Evolutionary conservation across 2,113 vertebrate genomes (phyloP), one percentile per base, ranked within the genome.

Genomic region (Motacilla tschutschensis): DNA sequence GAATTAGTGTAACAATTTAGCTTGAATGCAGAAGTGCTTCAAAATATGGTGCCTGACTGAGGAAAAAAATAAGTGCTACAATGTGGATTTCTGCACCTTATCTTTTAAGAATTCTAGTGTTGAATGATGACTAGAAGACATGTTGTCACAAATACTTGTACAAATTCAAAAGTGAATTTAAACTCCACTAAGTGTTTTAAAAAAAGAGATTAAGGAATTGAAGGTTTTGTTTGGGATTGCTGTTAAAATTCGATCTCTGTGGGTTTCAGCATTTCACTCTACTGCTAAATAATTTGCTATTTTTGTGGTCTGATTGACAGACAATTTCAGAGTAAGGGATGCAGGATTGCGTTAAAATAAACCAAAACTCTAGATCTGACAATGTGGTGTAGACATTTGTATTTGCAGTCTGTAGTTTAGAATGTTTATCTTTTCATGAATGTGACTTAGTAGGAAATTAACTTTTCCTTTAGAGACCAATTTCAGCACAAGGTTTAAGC

Each of bases 401-500:
- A 43, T 66, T 47, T 75, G 31, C 24, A 59, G 9, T 48, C 31
- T 76, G 13, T 28, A 79, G 35, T 78, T 83, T 60, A 72, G 22
- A 33, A 24, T 70, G 40, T 70, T 91, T 85, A 87, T 88, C 46
- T 77, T 90, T 82, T 63, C 31, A 41, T 59, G 84, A 82, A 70
- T 59, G 35, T 79, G 64, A 66, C 55, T 91, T 76, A 83, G 69
- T 83, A 92, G 55, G 60, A 88, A 92, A 90, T 86, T 83, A 89
- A 74, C 73, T 91, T 94, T 84, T 88, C 17, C 86, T 91, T 88
- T 71, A 64, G 48, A 88, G 67, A 90, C 31, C 55, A 85, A 60
- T 89, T 91, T 91, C 81, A 89, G 55, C 67, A 84, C 51, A 81
- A 84, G 48, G 21, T 47, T 88, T 93, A 82, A 89, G 53, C 85